Evolutionary conservation across 2,113 vertebrate species (phyloP).

Genomic region (Cyanoderma ruficeps): DNA sequence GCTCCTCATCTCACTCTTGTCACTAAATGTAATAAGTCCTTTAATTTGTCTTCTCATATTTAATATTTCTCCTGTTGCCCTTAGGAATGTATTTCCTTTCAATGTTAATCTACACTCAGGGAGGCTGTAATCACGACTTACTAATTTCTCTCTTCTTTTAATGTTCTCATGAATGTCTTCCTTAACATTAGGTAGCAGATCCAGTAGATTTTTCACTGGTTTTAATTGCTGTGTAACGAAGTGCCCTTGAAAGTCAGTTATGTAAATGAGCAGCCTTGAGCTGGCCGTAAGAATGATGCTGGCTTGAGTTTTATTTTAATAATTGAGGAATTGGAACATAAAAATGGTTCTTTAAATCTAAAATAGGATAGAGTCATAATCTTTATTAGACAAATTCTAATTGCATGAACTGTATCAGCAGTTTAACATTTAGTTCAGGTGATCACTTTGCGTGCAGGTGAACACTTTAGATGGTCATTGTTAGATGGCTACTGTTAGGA

Average conservation of each 20-base stretch:
- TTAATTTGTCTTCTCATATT: neutral
- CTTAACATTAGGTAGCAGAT: neutral
- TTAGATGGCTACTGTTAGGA: neutral
- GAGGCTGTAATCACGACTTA: neutral
- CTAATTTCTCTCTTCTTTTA: slow-evolving; percentile 4
- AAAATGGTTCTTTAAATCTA: slow-evolving; percentile 35
- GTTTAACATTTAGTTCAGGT: neutral
- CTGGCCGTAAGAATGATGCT: slow-evolving; percentile 14
- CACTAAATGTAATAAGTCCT: neutral
- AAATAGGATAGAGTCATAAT: neutral
- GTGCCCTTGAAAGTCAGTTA: slow-evolving; percentile 60
- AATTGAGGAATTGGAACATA: slow-evolving; percentile 37
- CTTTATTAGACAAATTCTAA: slow-evolving; percentile 20
- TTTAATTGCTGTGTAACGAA: slow-evolving; percentile 8
- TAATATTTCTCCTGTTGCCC: neutral
- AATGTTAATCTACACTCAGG: neutral
- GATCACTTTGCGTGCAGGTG: neutral
- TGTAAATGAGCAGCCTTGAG: slow-evolving; percentile 55
- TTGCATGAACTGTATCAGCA: neutral
- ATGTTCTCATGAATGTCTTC: neutral
- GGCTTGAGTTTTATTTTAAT: slow-evolving; percentile 47
- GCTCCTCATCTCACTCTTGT: neutral
- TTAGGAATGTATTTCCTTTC: neutral
- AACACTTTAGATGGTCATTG: neutral
- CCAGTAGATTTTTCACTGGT: neutral